A percentile compares a stretch with the other conserved stretches of the same genome.
Conservation (phyloP, 35 echinoderm and acorn worm genomes). For the Heliocidaris erythrogramma region DNA sequence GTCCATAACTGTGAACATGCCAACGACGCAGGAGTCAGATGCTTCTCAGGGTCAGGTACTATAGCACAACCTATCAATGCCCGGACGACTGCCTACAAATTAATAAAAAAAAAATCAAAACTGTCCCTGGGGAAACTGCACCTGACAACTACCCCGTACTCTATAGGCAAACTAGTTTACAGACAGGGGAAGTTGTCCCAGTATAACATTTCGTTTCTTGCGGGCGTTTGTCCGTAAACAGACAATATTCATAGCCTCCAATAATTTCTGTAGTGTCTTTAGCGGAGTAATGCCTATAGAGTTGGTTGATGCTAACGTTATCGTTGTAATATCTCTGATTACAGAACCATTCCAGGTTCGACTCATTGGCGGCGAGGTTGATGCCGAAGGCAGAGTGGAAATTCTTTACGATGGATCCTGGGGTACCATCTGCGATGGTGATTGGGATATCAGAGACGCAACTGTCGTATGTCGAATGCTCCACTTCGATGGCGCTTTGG, state of each 20-base stretch:
- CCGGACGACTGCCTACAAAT: too few species aligned
- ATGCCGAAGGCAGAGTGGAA: constrained; percentile 57
- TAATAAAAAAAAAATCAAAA: too few species aligned
- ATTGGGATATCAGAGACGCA: constrained; percentile 58
- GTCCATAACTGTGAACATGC: neutral
- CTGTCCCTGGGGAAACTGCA: too few species aligned
- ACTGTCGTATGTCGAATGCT: constrained; percentile 57
- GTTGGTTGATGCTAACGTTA: neutral
- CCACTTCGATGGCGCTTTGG: constrained; percentile 25
- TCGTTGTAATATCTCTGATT: neutral
- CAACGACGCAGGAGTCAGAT: neutral
- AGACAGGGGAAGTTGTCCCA: too few species aligned
- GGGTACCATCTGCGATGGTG: constrained; percentile 61
- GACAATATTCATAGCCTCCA: too few species aligned
- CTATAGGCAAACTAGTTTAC: too few species aligned
- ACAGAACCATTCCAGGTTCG: constrained; percentile 25
- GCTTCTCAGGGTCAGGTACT: neutral
- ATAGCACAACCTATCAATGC: too few species aligned
- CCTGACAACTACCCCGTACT: too few species aligned
- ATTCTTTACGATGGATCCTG: constrained; percentile 44
- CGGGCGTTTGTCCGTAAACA: too few species aligned
- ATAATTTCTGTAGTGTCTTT: too few species aligned
- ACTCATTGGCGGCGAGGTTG: constrained; percentile 7
- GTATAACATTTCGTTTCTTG: too few species aligned
- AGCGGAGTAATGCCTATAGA: neutral